Conservation (phyloP, 2,113 vertebrate species). For the Peromyscus maniculatus region DNA sequence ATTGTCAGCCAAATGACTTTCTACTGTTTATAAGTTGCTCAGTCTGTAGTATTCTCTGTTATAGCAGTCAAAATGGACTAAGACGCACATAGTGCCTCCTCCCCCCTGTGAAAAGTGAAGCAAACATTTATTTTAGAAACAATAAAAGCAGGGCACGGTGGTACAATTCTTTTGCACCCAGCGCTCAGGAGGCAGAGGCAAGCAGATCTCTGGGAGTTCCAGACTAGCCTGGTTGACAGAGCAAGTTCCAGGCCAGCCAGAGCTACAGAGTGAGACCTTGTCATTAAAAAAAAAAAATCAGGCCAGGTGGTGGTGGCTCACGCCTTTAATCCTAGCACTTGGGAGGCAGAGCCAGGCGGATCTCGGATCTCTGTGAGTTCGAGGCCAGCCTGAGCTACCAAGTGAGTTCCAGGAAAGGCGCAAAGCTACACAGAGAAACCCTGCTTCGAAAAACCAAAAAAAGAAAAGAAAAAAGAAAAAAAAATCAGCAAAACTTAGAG, state of each 20-base stretch:
- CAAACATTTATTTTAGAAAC: constrained; percentile 62
- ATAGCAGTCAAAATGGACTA: background rate
- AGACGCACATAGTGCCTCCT: background rate
- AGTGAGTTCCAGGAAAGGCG: no score
- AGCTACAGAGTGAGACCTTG: background rate
- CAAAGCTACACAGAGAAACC: no score
- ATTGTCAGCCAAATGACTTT: background rate
- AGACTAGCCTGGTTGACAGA: background rate
- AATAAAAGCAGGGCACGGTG: background rate
- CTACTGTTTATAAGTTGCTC: background rate
- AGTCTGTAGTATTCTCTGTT: background rate
- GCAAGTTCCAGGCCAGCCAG: background rate
- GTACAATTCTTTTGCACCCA: background rate
- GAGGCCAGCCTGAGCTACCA: no score
- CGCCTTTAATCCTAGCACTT: no score
- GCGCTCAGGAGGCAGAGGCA: background rate
- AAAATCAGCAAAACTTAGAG: background rate
- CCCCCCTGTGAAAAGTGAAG: background rate
- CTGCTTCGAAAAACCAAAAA: no score
- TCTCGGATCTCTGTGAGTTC: no score
- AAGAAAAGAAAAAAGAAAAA: background rate
- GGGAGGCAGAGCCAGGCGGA: no score
- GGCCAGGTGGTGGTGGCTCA: no score
- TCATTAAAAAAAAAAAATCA: background rate
- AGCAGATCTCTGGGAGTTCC: background rate